Evolutionary conservation across 2,113 vertebrate genomes (phyloP).

Genomic region (Caloenas nicobarica): DNA sequence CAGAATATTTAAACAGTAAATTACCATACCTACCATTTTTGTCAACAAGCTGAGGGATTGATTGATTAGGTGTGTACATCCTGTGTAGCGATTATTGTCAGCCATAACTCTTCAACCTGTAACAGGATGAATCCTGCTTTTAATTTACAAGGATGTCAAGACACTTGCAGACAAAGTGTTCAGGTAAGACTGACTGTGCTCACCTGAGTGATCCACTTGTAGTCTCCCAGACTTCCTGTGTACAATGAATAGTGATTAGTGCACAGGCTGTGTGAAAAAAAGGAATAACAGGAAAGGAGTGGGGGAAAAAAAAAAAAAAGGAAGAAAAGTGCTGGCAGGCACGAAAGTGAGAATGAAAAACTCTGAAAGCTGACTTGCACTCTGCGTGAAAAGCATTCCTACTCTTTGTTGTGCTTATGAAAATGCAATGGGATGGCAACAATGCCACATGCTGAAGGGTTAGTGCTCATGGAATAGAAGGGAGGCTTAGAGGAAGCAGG

Average conservation of each 20-base stretch:
- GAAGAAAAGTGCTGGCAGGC: constrained; percentile 3
- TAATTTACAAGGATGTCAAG: not conserved
- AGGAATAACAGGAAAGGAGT: not conserved
- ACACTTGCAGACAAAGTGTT: not conserved
- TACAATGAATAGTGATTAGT: not conserved
- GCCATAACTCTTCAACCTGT: not conserved
- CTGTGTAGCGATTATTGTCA: not conserved
- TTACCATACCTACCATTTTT: constrained; percentile 33
- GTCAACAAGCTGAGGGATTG: not conserved
- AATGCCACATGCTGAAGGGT: not conserved
- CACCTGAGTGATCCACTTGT: not conserved
- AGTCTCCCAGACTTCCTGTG: not conserved
- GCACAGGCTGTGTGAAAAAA: not conserved
- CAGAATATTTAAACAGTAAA: not conserved
- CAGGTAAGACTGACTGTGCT: not conserved
- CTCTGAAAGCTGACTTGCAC: not conserved
- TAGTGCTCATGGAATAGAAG: not conserved
- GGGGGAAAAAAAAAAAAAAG: not conserved
- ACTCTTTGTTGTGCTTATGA: not conserved
- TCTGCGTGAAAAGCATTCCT: not conserved
- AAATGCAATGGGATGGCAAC: not conserved
- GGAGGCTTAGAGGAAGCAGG: not conserved
- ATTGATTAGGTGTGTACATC: not conserved
- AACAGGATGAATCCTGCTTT: not conserved
- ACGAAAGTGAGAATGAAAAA: not conserved